Percentiles rank a stretch among this genome's conserved stretches.
These are phyloP conservation scores for Dasypolia templi DNA, from an alignment of 2,888 invertebrate genomes.

Conservation along the genomic window DNA sequence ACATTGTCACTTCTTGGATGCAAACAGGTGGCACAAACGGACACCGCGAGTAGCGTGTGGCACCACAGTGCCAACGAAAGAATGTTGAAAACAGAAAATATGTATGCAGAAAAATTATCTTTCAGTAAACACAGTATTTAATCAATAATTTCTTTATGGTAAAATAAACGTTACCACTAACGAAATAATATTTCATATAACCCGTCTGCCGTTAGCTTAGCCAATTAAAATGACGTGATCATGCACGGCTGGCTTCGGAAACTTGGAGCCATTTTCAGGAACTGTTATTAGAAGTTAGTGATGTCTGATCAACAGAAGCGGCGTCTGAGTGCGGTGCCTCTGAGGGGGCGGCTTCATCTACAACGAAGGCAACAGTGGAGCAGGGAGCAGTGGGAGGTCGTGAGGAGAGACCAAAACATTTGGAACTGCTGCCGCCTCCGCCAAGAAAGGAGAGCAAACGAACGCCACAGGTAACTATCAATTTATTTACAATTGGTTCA, in stretches of 20 bases:
- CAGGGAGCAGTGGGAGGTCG: constrained; percentile 71
- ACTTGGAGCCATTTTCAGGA: constrained; percentile 31
- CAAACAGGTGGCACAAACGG: constrained; percentile 15
- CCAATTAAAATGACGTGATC: constrained; percentile 18
- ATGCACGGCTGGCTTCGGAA: constrained; percentile 19
- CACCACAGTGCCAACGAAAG: constrained; percentile 42
- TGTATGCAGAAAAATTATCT: constrained; percentile 38
- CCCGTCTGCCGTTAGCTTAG: constrained; percentile 52
- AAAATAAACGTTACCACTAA: constrained; percentile 43
- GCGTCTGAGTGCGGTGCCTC: constrained; percentile 84
- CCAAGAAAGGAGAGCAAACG: constrained; percentile 83
- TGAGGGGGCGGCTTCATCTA: constrained; percentile 78
- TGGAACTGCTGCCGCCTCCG: constrained; percentile 88
- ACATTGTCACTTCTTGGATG: constrained; percentile 41
- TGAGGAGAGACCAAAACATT: constrained; percentile 80
- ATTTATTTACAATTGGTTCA: not conserved
- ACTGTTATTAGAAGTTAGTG: constrained; percentile 51
- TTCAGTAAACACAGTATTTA: constrained; percentile 29
- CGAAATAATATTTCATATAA: constrained; percentile 48
- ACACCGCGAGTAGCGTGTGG: constrained; percentile 11
- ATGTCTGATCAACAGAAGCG: constrained; percentile 75
- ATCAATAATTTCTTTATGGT: constrained; percentile 48
- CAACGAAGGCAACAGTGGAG: constrained; percentile 80
- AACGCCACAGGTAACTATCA: constrained; percentile 75
- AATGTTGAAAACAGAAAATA: constrained; percentile 43